phyloP scores from a whole-genome alignment of 2,888 invertebrate species.

The Sialis fuliginosa region DNA sequence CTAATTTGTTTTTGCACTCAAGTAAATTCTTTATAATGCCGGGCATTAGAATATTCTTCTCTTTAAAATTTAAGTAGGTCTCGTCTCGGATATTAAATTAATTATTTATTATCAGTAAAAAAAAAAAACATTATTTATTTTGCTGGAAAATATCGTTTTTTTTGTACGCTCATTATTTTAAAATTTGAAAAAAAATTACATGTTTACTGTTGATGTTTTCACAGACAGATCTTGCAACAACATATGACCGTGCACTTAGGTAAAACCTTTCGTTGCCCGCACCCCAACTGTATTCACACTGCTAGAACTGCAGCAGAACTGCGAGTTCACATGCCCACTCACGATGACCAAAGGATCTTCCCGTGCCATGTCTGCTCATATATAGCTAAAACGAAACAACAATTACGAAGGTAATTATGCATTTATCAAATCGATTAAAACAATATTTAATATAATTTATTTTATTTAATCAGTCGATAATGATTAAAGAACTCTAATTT shows the following conservation, averaged over 20 bases:
- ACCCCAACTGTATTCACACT: constrained; percentile 35
- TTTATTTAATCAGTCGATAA: too few relatives aligned
- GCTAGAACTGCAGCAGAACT: constrained; percentile 36
- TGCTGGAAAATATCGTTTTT: too few relatives aligned
- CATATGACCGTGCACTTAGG: constrained; percentile 39
- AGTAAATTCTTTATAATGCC: too few relatives aligned
- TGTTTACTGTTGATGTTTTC: not conserved
- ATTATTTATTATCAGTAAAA: too few relatives aligned
- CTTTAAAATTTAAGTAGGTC: too few relatives aligned
- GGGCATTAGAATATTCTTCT: too few relatives aligned
- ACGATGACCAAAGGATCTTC: constrained; percentile 30
- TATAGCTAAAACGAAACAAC: constrained; percentile 31
- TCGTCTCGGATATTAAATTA: too few relatives aligned
- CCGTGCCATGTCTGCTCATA: constrained; percentile 32
- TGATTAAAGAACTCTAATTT: too few relatives aligned
- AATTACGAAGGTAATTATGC: constrained; percentile 29
- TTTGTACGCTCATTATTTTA: not conserved
- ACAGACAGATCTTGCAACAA: constrained; percentile 38
- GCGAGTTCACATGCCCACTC: constrained; percentile 32
- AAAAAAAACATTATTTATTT: too few relatives aligned
- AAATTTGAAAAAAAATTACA: not conserved
- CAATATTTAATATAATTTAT: too few relatives aligned
- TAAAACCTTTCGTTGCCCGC: constrained; percentile 33
- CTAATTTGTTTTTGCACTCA: too few relatives aligned
- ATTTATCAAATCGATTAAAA: not conserved